Evolutionary conservation across 2,113 vertebrate genomes (phyloP), one percentile per base, ranked within the genome.

Genomic region (Cepphus grylle): DNA sequence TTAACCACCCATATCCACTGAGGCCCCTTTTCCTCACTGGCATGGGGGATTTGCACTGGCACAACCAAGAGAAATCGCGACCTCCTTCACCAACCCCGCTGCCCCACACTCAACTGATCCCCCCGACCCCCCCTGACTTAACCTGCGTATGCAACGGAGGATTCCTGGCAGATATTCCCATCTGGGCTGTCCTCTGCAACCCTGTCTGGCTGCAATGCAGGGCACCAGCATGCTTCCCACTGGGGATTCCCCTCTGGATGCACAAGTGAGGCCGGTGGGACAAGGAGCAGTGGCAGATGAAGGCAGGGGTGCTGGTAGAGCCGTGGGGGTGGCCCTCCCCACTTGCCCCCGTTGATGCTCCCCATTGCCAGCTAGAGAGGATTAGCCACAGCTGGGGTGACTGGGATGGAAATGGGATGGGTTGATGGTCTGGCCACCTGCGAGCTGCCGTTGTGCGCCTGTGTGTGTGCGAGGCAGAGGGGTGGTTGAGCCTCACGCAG

Each of bases 121-220:
- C 74, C 56, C 25, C 4, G 17, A 32, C 4, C 27, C 32, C 43
- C 27, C n/a, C 30, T 8, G n/a, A 8, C 17, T 53, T 30, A 53
- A 43, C 56, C 62, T 55, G 43, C 2, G 1, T 9, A 2, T 2
- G 9, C 36, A 40, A 3, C 1, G 2, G 55, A 23, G n/a, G 27
- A 11, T 50, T 43, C 61, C 67, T 9, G 26, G 56, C 34, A 16
- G n/a, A 11, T 32, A 66, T 29, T 66, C 70, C 45, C 49, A 36
- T 8, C 29, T 17, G 32, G 70, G 53, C 47, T 42, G 52, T 26
- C 78, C 58, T 65, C 18, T 61, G 59, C 55, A 50, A 21, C 27
- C 53, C 43, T 2, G 0, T 11, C n/a, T 2, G 3, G 15, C 72
- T 62, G 36, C 49, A 61, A 12, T 4, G 1, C 18, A 8, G 72